These are phyloP conservation scores for Holothuria leucospilota DNA, from an alignment of 53 echinoderm and acorn worm genomes.

Conservation along the genomic window DNA sequence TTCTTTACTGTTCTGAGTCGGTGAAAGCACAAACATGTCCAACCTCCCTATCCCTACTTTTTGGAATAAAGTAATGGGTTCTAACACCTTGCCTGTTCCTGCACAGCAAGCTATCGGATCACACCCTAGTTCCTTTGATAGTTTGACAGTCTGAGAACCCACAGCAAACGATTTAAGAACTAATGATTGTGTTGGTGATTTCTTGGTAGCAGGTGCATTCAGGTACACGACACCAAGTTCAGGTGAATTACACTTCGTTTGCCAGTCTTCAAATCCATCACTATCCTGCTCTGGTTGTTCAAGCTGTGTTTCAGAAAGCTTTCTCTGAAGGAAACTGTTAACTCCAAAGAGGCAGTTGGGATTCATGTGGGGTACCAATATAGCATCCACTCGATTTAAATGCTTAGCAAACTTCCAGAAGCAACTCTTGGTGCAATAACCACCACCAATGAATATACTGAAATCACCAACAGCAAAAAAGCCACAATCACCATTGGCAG, in stretches of 20 bases:
- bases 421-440: constrained; percentile 92
- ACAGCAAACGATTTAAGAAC: constrained; percentile 76
- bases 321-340: constrained; percentile 89
- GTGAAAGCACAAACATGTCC: constrained; percentile 95
- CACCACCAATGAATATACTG: constrained; percentile 95
- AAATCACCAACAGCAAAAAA: constrained; percentile 99
- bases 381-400: constrained; percentile 92
- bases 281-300: constrained; percentile 83
- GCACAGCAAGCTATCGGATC: constrained; percentile 83
- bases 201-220: constrained; percentile 91
- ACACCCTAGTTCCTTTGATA: constrained; percentile 82
- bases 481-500: constrained; percentile 97
- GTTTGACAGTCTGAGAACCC: constrained; percentile 79
- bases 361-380: constrained; percentile 85
- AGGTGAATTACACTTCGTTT: constrained; percentile 93
- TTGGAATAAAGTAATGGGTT: constrained; percentile 97
- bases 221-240: constrained; percentile 96
- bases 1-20: constrained; percentile 92
- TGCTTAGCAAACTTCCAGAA: constrained; percentile 99
- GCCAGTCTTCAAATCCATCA: constrained; percentile 87
- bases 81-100: constrained; percentile 78
- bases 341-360: constrained; percentile 90
- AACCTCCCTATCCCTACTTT: constrained; percentile 97
- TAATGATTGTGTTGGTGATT: constrained; percentile 66
- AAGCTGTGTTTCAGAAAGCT: constrained; percentile 86